phyloP scores from a whole-genome alignment of 2,113 vertebrate species.

The Colius striatus region DNA sequence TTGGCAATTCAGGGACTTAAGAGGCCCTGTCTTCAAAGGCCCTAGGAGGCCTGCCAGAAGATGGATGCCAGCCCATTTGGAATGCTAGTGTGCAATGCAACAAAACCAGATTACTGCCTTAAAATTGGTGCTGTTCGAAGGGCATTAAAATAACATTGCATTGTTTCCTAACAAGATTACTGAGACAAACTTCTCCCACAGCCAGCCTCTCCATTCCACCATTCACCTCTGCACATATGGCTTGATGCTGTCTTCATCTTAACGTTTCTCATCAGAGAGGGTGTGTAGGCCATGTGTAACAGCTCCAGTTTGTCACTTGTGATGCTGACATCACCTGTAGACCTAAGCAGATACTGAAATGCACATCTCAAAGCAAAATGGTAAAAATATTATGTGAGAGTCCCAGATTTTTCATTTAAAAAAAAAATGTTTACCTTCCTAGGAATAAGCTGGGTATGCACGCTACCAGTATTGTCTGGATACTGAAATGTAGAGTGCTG shows the following conservation, averaged over 20 bases:
- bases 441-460: not conserved
- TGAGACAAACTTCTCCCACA: not conserved
- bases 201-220: not conserved
- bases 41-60: not conserved
- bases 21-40: not conserved
- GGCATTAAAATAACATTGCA: slow-evolving; percentile 47
- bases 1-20: not conserved
- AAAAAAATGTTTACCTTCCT: not conserved
- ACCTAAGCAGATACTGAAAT: not conserved
- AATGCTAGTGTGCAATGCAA: slow-evolving; percentile 3
- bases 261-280: not conserved
- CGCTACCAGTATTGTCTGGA: not conserved
- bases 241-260: not conserved
- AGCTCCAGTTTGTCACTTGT: not conserved
- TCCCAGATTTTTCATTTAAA: not conserved
- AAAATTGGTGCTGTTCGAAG: slow-evolving; percentile 27
- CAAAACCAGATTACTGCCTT: slow-evolving; percentile 66
- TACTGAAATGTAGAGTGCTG: not conserved
- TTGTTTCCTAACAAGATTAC: slow-evolving; percentile 67
- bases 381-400: not conserved
- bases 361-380: not conserved
- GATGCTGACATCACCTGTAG: not conserved
- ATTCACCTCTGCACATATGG: not conserved
- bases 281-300: not conserved
- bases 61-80: slow-evolving; percentile 19